These are phyloP conservation scores for Phocides pigmalion DNA, from an alignment of 1,140 invertebrate species.

Conservation along the genomic window DNA sequence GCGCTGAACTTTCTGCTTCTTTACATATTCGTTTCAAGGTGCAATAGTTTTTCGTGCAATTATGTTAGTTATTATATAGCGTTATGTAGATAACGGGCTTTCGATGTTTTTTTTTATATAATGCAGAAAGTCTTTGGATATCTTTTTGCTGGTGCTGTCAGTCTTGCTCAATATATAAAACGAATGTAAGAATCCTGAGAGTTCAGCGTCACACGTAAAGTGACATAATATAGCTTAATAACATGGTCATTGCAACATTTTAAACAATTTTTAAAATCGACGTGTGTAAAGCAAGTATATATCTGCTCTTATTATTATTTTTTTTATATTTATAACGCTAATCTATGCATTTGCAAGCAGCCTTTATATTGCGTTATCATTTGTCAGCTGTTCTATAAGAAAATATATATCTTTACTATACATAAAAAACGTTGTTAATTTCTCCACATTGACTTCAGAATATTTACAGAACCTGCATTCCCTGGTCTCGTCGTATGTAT, in stretches of 20 bases:
- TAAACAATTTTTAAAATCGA: neutral
- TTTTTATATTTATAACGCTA: too few relatives aligned
- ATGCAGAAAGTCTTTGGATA: conserved; percentile 13
- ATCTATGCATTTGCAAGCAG: too few relatives aligned
- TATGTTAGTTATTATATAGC: neutral
- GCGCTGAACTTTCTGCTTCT: neutral
- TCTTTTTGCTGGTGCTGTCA: conserved; percentile 9
- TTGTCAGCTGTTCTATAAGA: too few relatives aligned
- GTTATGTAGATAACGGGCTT: conserved; percentile 6
- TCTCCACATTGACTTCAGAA: neutral
- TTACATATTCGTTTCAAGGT: neutral
- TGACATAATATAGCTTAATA: neutral
- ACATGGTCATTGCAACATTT: neutral
- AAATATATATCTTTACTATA: too few relatives aligned
- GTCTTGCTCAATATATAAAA: conserved; percentile 23
- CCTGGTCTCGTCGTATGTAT: conserved; percentile 2
- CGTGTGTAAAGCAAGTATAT: too few relatives aligned
- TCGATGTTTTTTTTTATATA: conserved; percentile 7
- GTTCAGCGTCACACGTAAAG: conserved; percentile 3
- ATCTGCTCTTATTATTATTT: too few relatives aligned
- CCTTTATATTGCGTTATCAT: too few relatives aligned
- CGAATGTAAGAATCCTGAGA: neutral
- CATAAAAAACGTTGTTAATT: neutral
- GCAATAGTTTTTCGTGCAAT: too few relatives aligned
- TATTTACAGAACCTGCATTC: conserved; percentile 4